Evolutionary conservation across 2,113 vertebrate genomes (phyloP).

Genomic region (Hippocampus comes): DNA sequence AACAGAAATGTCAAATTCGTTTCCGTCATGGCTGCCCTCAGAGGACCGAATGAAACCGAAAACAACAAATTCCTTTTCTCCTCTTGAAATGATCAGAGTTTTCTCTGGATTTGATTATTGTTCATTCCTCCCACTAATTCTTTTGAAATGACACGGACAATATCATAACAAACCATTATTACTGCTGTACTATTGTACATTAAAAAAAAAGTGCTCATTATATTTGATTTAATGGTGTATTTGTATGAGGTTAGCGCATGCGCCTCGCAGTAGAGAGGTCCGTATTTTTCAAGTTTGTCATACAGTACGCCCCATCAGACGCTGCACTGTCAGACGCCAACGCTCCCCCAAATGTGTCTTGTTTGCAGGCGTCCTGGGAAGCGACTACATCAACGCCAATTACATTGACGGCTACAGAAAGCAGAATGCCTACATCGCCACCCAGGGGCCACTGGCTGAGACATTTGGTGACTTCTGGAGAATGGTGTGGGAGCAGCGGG

Average conservation of each 20-base stretch:
- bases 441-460: slow-evolving; percentile 90
- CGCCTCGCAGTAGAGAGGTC: slow-evolving; percentile 36
- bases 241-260: slow-evolving; percentile 3
- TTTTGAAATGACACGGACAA: slow-evolving; percentile 20
- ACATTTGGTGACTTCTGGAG: slow-evolving; percentile 98
- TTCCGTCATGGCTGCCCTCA: background rate
- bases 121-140: background rate
- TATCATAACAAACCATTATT: slow-evolving; percentile 12
- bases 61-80: background rate
- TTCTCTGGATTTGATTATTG: background rate
- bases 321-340: background rate
- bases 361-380: slow-evolving; percentile 84
- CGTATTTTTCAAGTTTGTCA: slow-evolving; percentile 3
- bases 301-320: background rate
- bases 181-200: slow-evolving; percentile 22
- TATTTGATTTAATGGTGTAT: no score
- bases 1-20: slow-evolving; percentile 1
- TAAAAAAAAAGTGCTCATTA: slow-evolving; percentile 10
- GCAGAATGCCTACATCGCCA: slow-evolving; percentile 98
- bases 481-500: slow-evolving; percentile 98
- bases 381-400: slow-evolving; percentile 97
- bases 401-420: slow-evolving; percentile 96
- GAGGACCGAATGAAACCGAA: background rate
- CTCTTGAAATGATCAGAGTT: background rate
- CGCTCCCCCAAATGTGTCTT: slow-evolving; percentile 26